phyloP scores from a whole-genome alignment of 2,113 vertebrate species.

The Pollimyrus isidori region DNA sequence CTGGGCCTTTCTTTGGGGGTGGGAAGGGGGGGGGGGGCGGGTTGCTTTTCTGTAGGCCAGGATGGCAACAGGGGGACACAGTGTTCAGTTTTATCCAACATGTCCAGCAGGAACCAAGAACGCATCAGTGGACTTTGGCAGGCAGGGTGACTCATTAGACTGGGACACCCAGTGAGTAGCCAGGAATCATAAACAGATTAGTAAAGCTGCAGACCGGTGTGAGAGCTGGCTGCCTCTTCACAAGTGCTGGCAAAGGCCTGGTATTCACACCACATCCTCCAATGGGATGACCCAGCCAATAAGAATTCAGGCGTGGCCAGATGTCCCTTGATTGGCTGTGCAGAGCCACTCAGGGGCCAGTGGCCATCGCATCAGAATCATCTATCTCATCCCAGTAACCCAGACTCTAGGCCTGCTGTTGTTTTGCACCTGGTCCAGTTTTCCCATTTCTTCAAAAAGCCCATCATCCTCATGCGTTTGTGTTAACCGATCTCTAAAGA shows the following conservation, averaged over 20 bases:
- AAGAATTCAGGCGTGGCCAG: neutral
- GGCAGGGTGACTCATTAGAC: neutral
- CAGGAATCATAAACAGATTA: neutral
- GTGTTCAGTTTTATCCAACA: neutral
- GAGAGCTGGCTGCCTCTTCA: neutral
- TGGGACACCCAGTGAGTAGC: neutral
- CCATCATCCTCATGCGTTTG: neutral
- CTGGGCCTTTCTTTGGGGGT: neutral
- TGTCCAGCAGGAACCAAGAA: neutral
- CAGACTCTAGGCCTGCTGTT: neutral
- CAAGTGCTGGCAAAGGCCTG: neutral
- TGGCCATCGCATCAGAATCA: neutral
- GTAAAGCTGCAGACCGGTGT: neutral
- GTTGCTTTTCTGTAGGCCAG: neutral
- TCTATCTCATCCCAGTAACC: neutral
- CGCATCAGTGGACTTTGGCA: neutral
- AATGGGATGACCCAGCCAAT: neutral
- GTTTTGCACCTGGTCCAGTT: neutral
- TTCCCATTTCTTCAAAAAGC: neutral
- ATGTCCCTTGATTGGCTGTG: neutral
- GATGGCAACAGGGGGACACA: neutral
- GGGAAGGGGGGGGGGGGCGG: neutral
- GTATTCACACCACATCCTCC: neutral
- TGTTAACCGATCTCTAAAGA: neutral
- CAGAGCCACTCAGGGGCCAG: neutral